Evolutionary conservation across 2,797 vertebrate genomes (phyloP).

Genomic region (Etheostoma perlongum): DNA sequence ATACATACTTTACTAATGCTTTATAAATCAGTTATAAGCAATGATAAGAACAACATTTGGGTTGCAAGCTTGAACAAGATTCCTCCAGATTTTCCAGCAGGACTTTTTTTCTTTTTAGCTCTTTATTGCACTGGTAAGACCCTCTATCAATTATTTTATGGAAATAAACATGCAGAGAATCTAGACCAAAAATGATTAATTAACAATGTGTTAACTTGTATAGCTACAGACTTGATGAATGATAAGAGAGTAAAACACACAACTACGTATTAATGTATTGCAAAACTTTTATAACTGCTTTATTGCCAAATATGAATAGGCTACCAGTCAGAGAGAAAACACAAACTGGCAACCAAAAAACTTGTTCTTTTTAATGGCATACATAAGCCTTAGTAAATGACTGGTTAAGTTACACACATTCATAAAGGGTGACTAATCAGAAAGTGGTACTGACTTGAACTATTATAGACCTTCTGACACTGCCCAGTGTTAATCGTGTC

Average conservation of each 20-base stretch:
- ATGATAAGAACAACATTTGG: not conserved
- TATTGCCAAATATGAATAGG: not conserved
- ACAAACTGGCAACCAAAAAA: conserved; percentile 12
- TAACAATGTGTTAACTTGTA: not conserved
- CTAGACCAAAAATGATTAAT: not conserved
- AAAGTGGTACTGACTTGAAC: not conserved
- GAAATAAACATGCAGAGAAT: not conserved
- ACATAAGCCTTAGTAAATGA: not conserved
- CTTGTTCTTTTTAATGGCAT: not conserved
- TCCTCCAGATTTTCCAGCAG: not conserved
- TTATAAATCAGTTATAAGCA: not conserved
- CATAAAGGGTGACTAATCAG: not conserved
- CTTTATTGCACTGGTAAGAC: not conserved
- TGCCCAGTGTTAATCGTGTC: conserved; percentile 52
- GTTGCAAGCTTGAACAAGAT: not conserved
- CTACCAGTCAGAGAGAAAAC: not conserved
- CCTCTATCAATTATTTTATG: not conserved
- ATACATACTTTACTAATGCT: not conserved
- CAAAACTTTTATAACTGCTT: not conserved
- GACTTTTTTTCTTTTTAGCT: not conserved
- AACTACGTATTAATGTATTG: not conserved
- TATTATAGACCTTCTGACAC: conserved; percentile 35
- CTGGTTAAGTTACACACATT: not conserved
- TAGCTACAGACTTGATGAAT: not conserved
- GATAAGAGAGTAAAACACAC: not conserved